Conservation (phyloP, 1,140 invertebrate species). For the Zophobas morio region DNA sequence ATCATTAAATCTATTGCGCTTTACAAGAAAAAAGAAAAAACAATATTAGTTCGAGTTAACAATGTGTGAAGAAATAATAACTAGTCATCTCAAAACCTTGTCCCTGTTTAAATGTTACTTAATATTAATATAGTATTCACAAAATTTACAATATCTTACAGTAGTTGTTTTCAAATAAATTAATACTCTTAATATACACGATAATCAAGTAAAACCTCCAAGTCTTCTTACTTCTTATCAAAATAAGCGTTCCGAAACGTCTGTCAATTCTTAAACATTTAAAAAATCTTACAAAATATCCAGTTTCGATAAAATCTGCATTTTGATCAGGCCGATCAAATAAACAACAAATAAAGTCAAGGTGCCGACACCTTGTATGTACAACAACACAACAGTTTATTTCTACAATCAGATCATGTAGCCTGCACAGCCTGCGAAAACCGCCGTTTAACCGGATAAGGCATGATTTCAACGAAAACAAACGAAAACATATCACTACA, state of each 20-base stretch:
- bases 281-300: constrained; percentile 39
- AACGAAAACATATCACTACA: constrained; percentile 31
- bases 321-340: constrained; percentile 34
- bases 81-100: constrained; percentile 52
- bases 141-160: constrained; percentile 57
- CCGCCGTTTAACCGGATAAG: constrained; percentile 22
- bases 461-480: constrained; percentile 35
- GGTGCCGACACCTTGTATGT: constrained; percentile 30
- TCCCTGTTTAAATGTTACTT: constrained; percentile 52
- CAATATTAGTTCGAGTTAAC: constrained; percentile 48
- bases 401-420: constrained; percentile 42
- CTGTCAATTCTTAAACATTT: constrained; percentile 34
- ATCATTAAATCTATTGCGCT: constrained; percentile 50
- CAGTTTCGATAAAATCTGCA: constrained; percentile 50
- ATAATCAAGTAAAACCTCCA: constrained; percentile 35
- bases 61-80: constrained; percentile 47
- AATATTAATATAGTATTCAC: constrained; percentile 48
- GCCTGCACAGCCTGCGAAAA: constrained; percentile 52
- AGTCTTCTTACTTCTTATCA: constrained; percentile 19
- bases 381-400: constrained; percentile 36
- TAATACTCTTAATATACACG: constrained; percentile 53
- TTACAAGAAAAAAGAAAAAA: constrained; percentile 50
- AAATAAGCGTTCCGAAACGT: constrained; percentile 36
- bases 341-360: constrained; percentile 37
- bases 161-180: constrained; percentile 52